Base-by-base conservation (phyloP, 2,888 invertebrate species). In the Philereme vetulata region DNA sequence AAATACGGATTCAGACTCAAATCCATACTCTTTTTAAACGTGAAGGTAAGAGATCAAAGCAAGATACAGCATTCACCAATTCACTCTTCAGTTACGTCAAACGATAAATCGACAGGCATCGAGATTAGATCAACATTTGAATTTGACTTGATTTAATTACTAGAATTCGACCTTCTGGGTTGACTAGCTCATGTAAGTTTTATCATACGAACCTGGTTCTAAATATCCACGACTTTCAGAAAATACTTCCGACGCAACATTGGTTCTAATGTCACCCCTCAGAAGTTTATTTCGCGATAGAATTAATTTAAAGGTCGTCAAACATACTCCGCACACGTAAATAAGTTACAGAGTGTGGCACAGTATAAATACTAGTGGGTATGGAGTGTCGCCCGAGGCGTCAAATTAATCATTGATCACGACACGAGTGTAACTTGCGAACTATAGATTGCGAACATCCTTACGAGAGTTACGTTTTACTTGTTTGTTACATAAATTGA, bases 371-470 rank as follows among this genome's bases (percentile, higher is more conserved):
- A 38, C 45, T 32, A 46, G 36, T 45, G 4, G 33, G 4, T 11
- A 44, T 21, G 21, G 48, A 32, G 53, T 51, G 66, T 58, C 61
- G 69, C 72, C 55, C 33, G 51, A 35, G 67, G 71, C 69, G 65
- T 60, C 62, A 60, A 71, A 77, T 78, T 72, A 79, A 75, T 75
- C 66, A 75, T 71, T 73, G 74, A 77, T 72, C 65, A 56, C 38
- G 60, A 64, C 65, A 56, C 38, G 60, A 64, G 66, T 64, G 68
- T 67, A 68, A 68, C 69, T 72, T 66, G 67, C 63, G 55, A 68
- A 70, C 70, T 70, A 66, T 21, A 21, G 21, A 59, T 66, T 65
- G 58, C 60, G 64, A 70, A 70, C 66, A 58, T 56, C 65, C 65
- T 64, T 60, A 62, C 60, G 60, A 61, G 56, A 49, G 44, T 67